Percentiles rank a stretch among this genome's conserved stretches.
Conservation (phyloP, 2,113 vertebrate genomes). For the Sorex araneus region DNA sequence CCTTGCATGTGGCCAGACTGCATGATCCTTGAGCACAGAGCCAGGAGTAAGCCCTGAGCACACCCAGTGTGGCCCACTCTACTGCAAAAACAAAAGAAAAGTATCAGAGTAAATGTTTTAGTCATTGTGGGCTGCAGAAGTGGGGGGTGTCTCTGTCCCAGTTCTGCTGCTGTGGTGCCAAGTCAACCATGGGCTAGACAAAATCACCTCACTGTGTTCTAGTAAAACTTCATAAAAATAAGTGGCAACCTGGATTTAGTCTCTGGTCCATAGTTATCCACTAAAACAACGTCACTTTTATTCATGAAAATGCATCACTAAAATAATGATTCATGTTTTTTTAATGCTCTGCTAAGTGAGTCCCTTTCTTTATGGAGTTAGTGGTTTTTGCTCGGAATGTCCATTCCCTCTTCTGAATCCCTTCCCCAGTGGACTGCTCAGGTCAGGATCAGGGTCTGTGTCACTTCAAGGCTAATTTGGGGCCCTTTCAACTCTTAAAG, state of each 20-base stretch:
- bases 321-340: not conserved
- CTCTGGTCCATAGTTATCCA: not conserved
- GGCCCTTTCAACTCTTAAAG: not conserved
- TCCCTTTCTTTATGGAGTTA: not conserved
- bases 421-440: not conserved
- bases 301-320: not conserved
- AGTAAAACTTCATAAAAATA: conserved; percentile 10
- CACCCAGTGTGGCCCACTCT: too few species aligned
- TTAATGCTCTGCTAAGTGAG: not conserved
- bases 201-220: not conserved
- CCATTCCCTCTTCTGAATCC: not conserved
- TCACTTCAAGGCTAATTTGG: not conserved
- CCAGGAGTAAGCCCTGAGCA: too few species aligned
- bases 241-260: not conserved
- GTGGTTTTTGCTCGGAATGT: not conserved
- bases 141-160: not conserved
- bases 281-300: not conserved
- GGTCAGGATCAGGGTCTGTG: not conserved
- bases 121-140: not conserved
- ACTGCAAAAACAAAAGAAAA: too few species aligned
- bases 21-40: too few species aligned
- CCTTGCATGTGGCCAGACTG: too few species aligned
- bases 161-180: not conserved
- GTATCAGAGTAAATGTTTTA: not conserved
- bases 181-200: not conserved